Evolutionary conservation across 2,113 vertebrate species (phyloP), one percentile per base, ranked within the genome.

Genomic region (Siniperca knerii): DNA sequence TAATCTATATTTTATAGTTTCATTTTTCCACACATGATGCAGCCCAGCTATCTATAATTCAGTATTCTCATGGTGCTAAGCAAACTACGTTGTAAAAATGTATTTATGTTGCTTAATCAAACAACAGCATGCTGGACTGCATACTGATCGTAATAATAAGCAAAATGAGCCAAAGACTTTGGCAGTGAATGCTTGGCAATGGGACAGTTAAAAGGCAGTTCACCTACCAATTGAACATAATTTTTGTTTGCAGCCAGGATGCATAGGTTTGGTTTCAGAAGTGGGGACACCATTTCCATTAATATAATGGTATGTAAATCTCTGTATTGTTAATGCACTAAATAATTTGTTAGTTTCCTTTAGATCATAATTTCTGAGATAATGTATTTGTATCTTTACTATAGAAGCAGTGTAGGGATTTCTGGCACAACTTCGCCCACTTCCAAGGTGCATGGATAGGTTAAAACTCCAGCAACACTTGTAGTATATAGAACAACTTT

Each of bases 1-100:
- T 46, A 48, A 75, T 67, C 25, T 71, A 72, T 81, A 74, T 75
- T 82, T 86, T 42, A 87, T 81, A 33, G 5, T 54, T 83, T 52
- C 5, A 54, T 50, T 86, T 60, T 35, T 37, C 20, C 4, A 55
- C 18, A 75, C 15, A 33, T 25, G 18, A 71, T 79, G 42, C 50
- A 66, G 55, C 6, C 35, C 50, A 55, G 33, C 4, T 29, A 72
- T 86, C 18, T 75, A 52, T 86, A 66, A 83, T 72, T 84, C 15
- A 84, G 21, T 57, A 20, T 69, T 33, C 69, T 2, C 23, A 65
- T 57, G 10, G 40, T 11, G 33, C 5, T 11, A 42, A 55, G 40
- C 42, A 75, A 65, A 73, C 37, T 62, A 11, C 16, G 37, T 70
- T 76, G 82, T 42, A 10, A n/a, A 72, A 50, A 15, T 35, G 1